A percentile compares a stretch with the other conserved stretches of the same genome.
Conservation (phyloP, 2,113 vertebrate species). For the Nibea coibor region DNA sequence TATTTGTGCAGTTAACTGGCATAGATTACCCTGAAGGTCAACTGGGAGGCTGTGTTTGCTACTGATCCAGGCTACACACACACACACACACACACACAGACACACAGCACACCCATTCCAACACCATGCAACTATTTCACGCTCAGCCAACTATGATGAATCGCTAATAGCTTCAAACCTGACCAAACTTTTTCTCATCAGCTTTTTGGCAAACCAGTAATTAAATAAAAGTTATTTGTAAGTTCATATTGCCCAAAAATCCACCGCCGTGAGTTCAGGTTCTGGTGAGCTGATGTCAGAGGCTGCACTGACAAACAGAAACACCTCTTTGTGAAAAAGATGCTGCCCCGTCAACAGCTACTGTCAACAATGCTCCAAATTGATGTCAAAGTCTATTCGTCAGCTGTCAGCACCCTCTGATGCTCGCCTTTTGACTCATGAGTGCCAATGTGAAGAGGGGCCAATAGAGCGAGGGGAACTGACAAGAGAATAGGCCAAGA, state of each 20-base stretch:
- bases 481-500: conserved; percentile 1
- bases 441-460: conserved; percentile 13
- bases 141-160: conserved; percentile 31
- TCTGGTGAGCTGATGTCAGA: conserved; percentile 2
- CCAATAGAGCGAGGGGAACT: background rate
- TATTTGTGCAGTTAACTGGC: conserved; percentile 44
- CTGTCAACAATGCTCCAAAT: conserved; percentile 43
- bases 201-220: background rate
- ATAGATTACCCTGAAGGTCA: conserved; percentile 43
- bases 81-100: background rate
- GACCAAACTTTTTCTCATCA: background rate
- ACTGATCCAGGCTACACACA: conserved; percentile 16
- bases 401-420: conserved; percentile 20
- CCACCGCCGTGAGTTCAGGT: background rate
- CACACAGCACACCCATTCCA: background rate
- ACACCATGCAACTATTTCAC: conserved; percentile 42
- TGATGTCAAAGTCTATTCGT: conserved; percentile 39
- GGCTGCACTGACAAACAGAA: background rate
- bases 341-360: background rate
- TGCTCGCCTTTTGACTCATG: conserved; percentile 17
- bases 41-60: conserved; percentile 33
- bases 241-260: background rate
- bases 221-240: conserved; percentile 9
- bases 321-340: conserved; percentile 8
- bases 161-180: conserved; percentile 13